Conservation (phyloP, 2,113 vertebrate genomes). For the Thalassoma bifasciatum region DNA sequence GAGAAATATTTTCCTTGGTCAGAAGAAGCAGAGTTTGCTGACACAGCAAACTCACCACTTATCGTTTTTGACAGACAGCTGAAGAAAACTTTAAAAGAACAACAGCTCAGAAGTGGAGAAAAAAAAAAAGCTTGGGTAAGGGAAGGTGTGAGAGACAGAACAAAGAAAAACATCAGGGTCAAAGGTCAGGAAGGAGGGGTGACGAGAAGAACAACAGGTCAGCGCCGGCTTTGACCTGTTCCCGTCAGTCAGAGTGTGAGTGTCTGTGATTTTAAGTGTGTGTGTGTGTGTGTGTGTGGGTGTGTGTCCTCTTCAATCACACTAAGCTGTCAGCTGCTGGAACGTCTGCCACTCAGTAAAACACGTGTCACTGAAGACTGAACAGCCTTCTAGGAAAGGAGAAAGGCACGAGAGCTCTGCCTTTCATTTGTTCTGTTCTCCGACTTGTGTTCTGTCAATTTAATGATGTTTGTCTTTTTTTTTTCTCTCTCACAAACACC, state of each 20-base stretch:
- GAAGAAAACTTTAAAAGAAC: neutral
- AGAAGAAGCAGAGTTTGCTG: too few relatives aligned
- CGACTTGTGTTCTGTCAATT: neutral
- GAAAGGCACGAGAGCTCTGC: conserved; percentile 2
- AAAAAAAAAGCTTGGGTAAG: neutral
- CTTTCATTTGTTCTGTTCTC: too few relatives aligned
- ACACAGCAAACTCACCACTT: too few relatives aligned
- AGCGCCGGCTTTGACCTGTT: conserved; percentile 18
- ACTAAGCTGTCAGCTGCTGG: conserved; percentile 48
- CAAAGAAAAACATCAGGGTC: conserved; percentile 2
- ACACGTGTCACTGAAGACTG: conserved; percentile 44
- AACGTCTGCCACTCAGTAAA: conserved; percentile 53
- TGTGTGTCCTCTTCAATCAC: conserved; percentile 43
- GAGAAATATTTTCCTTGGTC: too few relatives aligned
- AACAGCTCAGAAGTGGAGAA: too few relatives aligned
- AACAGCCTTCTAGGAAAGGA: conserved; percentile 28
- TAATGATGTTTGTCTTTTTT: neutral
- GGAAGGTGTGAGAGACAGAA: neutral
- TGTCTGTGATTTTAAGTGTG: conserved; percentile 7
- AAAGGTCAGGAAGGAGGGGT: conserved; percentile 15
- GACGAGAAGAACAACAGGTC: conserved; percentile 40
- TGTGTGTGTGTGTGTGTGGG: conserved; percentile 1
- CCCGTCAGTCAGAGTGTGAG: conserved; percentile 24
- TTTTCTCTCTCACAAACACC: conserved; percentile 2
- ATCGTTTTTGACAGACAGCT: too few relatives aligned